A percentile compares a stretch with the other conserved stretches of the same genome.
Evolutionary conservation across 2,888 invertebrate genomes (phyloP).

Genomic region (Agrotis exclamationis): DNA sequence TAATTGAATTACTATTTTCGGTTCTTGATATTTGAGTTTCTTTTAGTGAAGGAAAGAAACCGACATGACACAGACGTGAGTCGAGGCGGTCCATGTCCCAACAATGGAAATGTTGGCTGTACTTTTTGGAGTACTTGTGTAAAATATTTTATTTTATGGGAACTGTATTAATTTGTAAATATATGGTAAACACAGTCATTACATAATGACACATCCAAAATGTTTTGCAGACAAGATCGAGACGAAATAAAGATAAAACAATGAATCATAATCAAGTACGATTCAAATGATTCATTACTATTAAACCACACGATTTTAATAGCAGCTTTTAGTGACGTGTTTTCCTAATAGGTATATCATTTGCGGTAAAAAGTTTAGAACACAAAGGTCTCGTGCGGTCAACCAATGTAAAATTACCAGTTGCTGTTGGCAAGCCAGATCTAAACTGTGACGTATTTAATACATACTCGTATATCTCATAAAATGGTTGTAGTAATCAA

Average conservation of each 20-base stretch:
- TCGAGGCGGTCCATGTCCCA: not conserved
- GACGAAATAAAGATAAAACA: constrained; percentile 3
- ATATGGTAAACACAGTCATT: not conserved
- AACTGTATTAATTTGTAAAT: constrained; percentile 3
- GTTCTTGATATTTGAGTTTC: not conserved
- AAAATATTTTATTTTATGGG: too few species aligned
- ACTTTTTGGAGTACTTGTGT: too few species aligned
- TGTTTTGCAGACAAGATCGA: not conserved
- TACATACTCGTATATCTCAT: constrained; percentile 33
- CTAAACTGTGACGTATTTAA: constrained; percentile 32
- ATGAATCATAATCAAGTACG: constrained; percentile 13
- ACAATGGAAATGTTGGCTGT: not conserved
- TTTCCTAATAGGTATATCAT: constrained; percentile 4
- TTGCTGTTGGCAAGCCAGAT: constrained; percentile 25
- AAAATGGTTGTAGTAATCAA: constrained; percentile 19
- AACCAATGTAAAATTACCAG: constrained; percentile 11
- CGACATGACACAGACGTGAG: not conserved
- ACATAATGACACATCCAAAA: constrained; percentile 10
- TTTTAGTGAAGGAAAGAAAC: not conserved
- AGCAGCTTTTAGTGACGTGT: constrained; percentile 31
- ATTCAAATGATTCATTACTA: constrained; percentile 25
- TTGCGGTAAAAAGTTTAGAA: constrained; percentile 14
- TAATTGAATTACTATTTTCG: constrained; percentile 8
- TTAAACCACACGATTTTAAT: constrained; percentile 5
- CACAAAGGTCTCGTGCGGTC: constrained; percentile 7